Conservation (phyloP, 2,888 invertebrate species). For the Polylopha cassiicola region DNA sequence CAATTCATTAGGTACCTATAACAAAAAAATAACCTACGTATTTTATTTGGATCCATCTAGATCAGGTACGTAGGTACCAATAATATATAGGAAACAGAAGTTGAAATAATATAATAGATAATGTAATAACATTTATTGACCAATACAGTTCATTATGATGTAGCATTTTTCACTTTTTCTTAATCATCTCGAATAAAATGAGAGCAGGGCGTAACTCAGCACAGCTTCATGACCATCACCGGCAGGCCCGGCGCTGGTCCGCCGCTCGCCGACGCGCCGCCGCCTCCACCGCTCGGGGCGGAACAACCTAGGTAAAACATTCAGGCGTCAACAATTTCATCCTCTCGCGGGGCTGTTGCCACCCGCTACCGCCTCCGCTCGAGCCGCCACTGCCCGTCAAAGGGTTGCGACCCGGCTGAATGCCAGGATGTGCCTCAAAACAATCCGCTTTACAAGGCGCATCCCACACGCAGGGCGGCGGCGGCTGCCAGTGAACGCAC, state of each 20-base stretch:
- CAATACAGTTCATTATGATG: conserved; percentile 2
- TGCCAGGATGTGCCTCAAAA: conserved; percentile 52
- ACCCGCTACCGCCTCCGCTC: conserved; percentile 9
- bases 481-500: conserved; percentile 62
- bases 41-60: neutral
- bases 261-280: conserved; percentile 37
- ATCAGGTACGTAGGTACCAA: no score
- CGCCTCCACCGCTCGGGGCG: conserved; percentile 37
- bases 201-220: conserved; percentile 34
- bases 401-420: conserved; percentile 50
- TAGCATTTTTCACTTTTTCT: conserved; percentile 56
- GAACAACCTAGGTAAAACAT: conserved; percentile 64
- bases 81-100: no score
- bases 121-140: conserved; percentile 12
- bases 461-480: conserved; percentile 63
- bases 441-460: conserved; percentile 66
- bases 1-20: no score
- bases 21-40: neutral
- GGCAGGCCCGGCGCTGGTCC: conserved; percentile 50
- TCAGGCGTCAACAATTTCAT: conserved; percentile 49
- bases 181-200: conserved; percentile 40
- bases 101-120: neutral
- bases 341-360: conserved; percentile 28
- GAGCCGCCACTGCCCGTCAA: conserved; percentile 22
- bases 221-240: conserved; percentile 65